Evolutionary conservation across 1,140 invertebrate species (phyloP), one percentile per base, ranked within the genome.

Genomic region (Cecropterus lyciades): DNA sequence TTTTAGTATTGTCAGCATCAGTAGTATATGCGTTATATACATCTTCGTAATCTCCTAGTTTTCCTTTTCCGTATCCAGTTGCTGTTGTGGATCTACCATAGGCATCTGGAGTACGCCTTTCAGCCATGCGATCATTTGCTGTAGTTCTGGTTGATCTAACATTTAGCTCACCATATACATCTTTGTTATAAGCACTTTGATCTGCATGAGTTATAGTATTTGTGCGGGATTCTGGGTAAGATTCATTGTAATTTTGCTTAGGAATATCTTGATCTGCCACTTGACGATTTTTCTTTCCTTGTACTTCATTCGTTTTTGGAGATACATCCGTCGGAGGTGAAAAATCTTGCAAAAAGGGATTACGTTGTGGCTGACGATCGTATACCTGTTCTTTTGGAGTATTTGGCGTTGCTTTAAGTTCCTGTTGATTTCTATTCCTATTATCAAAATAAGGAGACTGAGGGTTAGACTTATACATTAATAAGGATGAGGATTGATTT

Each of bases 41-140:
- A 77, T 97, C 96, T 92, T 97, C 96, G 80, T 97, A 97, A 75
- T 97, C 96, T 0, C 94, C 94, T 59, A 92, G 87, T 64, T 93
- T 92, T 7, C 91, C 87, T 70, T 89, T 91, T 55, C 76, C 91
- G 69, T 91, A 89, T n/a, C 82, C 70, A 14, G 86, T 73, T 68
- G 89, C 85, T n/a, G 91, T 85, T 42, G 89, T 94, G 11, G 95
- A 95, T 45, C 96, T 91, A 0, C 96, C 96, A 75, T 97, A 97
- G 11, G 96, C 95, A 77, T 97, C 97, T 0, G 96, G 96, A 6
- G 96, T 97, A 67, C 96, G 92, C 71, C 96, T 93, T 81, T 97
- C 96, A 7, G 85, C 74, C 59, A 92, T 88, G 46, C 87, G 75
- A 59, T 92, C 90, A 71, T 87, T 86, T 17, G 82, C 72, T 53